Percentiles rank a stretch among this genome's conserved stretches.
Conservation (phyloP, 1,140 invertebrate genomes). For the Macrotrachela quadricornifera region DNA sequence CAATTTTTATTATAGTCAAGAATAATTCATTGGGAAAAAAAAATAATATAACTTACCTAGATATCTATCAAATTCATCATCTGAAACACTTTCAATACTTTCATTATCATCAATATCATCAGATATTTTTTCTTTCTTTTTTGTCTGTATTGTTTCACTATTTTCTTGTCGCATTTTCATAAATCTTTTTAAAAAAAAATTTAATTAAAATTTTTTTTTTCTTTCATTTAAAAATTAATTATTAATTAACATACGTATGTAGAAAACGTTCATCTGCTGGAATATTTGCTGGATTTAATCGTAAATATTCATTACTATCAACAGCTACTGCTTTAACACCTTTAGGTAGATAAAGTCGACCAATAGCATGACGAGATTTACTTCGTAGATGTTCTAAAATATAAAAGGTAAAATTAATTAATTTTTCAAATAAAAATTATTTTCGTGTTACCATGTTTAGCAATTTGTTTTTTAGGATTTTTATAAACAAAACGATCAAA, state of each 20-base stretch:
- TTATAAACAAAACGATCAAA: constrained; percentile 82
- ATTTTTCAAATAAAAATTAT: not conserved
- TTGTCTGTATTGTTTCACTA: no score
- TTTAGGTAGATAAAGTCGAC: not conserved
- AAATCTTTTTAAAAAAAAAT: constrained; percentile 18
- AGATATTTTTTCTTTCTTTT: constrained; percentile 10
- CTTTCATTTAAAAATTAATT: constrained; percentile 28
- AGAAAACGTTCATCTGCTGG: constrained; percentile 61
- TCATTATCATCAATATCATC: constrained; percentile 3
- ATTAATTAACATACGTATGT: constrained; percentile 35
- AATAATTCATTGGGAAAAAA: no score
- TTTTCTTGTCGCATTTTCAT: constrained; percentile 21
- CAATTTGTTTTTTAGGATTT: constrained; percentile 60
- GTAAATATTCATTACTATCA: constrained; percentile 45
- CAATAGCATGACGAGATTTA: not conserved
- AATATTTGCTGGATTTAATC: constrained; percentile 43
- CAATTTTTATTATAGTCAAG: no score
- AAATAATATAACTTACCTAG: constrained; percentile 24
- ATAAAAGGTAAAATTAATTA: no score
- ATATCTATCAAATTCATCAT: constrained; percentile 53
- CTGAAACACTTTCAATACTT: constrained; percentile 46
- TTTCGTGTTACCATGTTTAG: constrained; percentile 14
- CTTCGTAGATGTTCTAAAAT: not conserved
- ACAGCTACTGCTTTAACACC: constrained; percentile 41
- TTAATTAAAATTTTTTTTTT: not conserved